Percentiles rank a stretch among this genome's conserved stretches.
Evolutionary conservation across 2,888 invertebrate genomes (phyloP).

Genomic region (Thereva unica): DNA sequence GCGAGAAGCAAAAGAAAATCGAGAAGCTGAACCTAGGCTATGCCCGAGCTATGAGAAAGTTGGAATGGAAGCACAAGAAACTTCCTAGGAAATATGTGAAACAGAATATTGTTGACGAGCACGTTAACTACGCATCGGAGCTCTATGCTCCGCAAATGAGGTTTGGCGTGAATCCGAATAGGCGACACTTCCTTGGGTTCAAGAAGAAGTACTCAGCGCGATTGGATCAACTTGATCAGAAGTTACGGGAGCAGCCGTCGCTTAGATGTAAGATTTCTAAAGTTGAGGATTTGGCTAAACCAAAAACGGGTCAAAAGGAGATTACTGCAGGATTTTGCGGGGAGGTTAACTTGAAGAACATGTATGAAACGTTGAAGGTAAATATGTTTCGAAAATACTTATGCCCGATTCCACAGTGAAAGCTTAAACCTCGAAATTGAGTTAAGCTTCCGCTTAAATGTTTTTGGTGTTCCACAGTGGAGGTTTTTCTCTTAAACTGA

Average conservation of each 20-base stretch:
- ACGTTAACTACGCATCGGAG: conserved; percentile 65
- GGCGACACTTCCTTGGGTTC: conserved; percentile 60
- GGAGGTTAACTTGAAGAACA: conserved; percentile 51
- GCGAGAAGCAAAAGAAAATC: conserved; percentile 64
- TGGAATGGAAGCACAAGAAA: conserved; percentile 57
- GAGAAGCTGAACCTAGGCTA: conserved; percentile 59
- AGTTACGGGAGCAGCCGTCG: conserved; percentile 44
- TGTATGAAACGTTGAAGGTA: conserved; percentile 53
- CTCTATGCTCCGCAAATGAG: conserved; percentile 67
- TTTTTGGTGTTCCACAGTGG: too few relatives aligned
- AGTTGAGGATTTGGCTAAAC: conserved; percentile 50
- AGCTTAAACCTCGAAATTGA: too few relatives aligned
- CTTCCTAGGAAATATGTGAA: conserved; percentile 55
- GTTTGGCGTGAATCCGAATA: conserved; percentile 68
- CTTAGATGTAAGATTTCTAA: conserved; percentile 51
- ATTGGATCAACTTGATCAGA: conserved; percentile 52
- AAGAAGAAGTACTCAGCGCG: conserved; percentile 51
- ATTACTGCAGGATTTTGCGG: conserved; percentile 53
- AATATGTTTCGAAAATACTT: not conserved
- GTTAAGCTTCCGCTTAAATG: too few relatives aligned
- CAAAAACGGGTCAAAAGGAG: conserved; percentile 51
- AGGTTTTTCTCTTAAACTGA: too few relatives aligned
- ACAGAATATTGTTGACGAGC: conserved; percentile 59
- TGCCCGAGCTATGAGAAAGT: conserved; percentile 60
- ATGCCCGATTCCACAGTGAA: too few relatives aligned